phyloP scores from a whole-genome alignment of 2,113 vertebrate species.

The Pica pica region DNA sequence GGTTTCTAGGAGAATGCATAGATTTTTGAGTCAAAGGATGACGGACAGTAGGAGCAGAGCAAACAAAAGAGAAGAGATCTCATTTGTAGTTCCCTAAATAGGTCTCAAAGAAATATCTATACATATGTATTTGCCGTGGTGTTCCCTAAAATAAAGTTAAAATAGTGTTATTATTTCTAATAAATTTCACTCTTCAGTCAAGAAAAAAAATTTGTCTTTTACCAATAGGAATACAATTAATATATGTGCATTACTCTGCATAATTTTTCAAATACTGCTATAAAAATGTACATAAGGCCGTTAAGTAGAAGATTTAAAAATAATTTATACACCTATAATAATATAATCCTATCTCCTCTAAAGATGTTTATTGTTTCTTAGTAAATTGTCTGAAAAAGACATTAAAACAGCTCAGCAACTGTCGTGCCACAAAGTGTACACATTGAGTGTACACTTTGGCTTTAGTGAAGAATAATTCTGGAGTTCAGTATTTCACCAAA shows the following conservation, averaged over 20 bases:
- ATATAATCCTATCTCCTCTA: not conserved
- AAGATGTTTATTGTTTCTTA: not conserved
- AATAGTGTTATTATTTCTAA: not conserved
- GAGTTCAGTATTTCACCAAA: not conserved
- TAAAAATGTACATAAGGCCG: not conserved
- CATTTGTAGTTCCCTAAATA: not conserved
- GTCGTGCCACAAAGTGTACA: too few relatives aligned
- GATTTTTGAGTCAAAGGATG: not conserved
- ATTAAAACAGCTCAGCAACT: not conserved
- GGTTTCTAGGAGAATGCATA: not conserved
- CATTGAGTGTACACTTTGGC: not conserved
- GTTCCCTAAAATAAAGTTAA: not conserved
- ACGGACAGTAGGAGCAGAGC: not conserved
- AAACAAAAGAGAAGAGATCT: not conserved
- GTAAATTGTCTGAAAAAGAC: not conserved
- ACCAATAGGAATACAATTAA: not conserved
- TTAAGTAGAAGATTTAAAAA: not conserved
- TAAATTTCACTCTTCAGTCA: not conserved
- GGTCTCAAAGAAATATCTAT: not conserved
- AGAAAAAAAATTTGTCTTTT: not conserved
- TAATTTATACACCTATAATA: not conserved
- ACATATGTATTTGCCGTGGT: not conserved
- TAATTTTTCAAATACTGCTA: not conserved
- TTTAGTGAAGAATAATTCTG: not conserved
- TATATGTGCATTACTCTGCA: not conserved